Base-by-base conservation (phyloP, 2,888 invertebrate species). In the Hydrotaea cyrtoneurina region DNA sequence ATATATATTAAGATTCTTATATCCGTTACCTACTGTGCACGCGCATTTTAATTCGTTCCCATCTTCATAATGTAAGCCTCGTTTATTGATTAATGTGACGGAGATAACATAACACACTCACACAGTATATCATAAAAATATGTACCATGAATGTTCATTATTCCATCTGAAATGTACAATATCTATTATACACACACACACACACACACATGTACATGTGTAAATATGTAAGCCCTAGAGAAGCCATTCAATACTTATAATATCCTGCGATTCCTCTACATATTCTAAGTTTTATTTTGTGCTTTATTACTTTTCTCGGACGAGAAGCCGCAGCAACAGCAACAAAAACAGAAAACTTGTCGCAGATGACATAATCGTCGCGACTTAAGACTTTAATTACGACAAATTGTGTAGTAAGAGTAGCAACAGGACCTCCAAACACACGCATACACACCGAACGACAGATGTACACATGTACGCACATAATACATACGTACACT, bases 281-380 rank as follows among this genome's bases (percentile, higher is more conserved):
- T 50, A 50, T 50, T n/a, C n/a, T n/a, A 19, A 21, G 53, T 53
- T 19, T 15, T 53, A n/a, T n/a, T n/a, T n/a, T 53, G 7, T 53
- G 53, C 53, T 17, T 10, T 19, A 57, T 19, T 19, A 62, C 21
- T n/a, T 39, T 5, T 5, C 59, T 62, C 59, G 13, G 15, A 3
- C 21, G 36, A 19, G 23, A 23, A 23, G 21, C 19, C 17, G 43
- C 39, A 39, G 17, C n/a, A 62, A 62, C 23, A 62, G 23, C 26
- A 31, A 26, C 31, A 31, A 50, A 50, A 26, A 53, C n/a, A n/a
- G n/a, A 39, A 50, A 73, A 53, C 39, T 55, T 73, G 36, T 73
- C 73, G 53, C 43, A 77, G 82, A 85, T 86, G 86, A 86, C 86
- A 84, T 86, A 86, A 86, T 86, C 79, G 84, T 82, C 84, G 82